Conservation (phyloP, 1,140 invertebrate species). For the Eumaeus atala region DNA sequence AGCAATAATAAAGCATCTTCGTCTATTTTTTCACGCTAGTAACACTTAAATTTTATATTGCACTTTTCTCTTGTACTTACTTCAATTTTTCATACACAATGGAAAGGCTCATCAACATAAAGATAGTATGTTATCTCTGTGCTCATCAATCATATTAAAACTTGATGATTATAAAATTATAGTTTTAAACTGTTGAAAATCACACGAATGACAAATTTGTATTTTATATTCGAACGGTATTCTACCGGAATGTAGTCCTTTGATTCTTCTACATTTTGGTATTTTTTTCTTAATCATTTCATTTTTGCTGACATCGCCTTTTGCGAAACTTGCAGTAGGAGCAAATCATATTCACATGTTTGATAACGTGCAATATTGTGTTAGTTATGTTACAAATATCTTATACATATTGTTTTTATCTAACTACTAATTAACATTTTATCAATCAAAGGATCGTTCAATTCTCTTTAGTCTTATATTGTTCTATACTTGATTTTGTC, state of each 20-base stretch:
- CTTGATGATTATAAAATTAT: conserved; percentile 1
- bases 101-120: conserved; percentile 8
- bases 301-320: no score
- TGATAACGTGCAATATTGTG: no score
- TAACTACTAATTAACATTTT: no score
- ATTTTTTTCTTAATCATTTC: no score
- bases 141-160: not conserved
- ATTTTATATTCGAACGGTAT: no score
- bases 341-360: no score
- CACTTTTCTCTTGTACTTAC: conserved; percentile 9
- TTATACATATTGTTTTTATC: no score
- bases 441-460: not conserved
- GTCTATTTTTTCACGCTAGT: conserved; percentile 20
- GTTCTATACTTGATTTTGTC: not conserved
- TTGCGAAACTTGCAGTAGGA: no score
- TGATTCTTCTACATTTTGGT: no score
- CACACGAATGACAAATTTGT: not conserved
- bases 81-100: conserved; percentile 16
- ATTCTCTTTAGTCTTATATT: not conserved
- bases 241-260: no score
- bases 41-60: conserved; percentile 14
- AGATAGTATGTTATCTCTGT: no score
- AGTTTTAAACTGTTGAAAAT: not conserved
- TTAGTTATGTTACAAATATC: no score
- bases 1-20: conserved; percentile 9